Evolutionary conservation across 64 coral and sea anemone species (phyloP), one percentile per base, ranked within the genome.

Genomic region (Porites lutea): DNA sequence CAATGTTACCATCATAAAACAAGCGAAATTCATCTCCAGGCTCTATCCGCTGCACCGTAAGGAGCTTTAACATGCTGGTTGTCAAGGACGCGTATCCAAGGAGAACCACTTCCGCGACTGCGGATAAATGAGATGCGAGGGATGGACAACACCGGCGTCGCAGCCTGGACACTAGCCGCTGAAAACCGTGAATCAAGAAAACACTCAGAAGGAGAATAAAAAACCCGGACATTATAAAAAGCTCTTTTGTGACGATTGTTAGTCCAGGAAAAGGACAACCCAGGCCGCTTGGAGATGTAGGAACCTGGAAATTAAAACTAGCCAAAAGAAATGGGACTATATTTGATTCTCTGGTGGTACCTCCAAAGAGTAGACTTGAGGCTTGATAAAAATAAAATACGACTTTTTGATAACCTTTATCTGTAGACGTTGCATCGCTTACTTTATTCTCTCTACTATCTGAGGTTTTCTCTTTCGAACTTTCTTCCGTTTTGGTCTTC

Each of bases 1-100:
- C 52, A 14, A 95, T 82, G 72, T 92, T 95, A 61, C 82, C 94
- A 74, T 95, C 83, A 72, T 88, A 88, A 48, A 88, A 91, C 52
- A 92, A 65, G 57, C 82, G 65, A n/a, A 52, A 58, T 16, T 75
- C 71, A 4, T 22, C 20, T 21, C 22, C 55, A 77, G 75, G 50
- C 49, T 50, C 49, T 49, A 77, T 2, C 5, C 48, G 48, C 13
- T 81, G 14, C 19, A 66, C 12, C 19, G 79, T 71, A 4, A 95
- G 67, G 47, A 95, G 83, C 37, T 92, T 88, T 44, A 95, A 87
- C 55, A 89, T 87, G 7, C 81, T 90, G 70, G 91, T 80, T 3
- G 57, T 89, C 48, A 95, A 52, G 59, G 89, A 60, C 45, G 91
- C 83, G 65, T 95, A 95, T 22, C 89, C 94, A 27, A 92, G 89